phyloP scores from a whole-genome alignment of 2,888 invertebrate species.

The Drosophila longiperda region DNA sequence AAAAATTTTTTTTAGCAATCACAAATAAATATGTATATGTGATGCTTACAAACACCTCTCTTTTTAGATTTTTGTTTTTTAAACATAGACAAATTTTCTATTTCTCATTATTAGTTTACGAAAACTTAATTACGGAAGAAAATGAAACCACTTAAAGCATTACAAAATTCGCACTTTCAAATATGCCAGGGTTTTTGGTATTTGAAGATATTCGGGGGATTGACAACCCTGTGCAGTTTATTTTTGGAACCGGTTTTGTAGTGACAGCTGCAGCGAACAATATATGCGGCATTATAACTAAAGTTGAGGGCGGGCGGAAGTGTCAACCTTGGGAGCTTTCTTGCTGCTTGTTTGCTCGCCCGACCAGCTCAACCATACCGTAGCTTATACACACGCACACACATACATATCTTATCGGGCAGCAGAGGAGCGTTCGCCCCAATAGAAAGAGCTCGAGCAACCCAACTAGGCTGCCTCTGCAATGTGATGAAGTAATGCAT shows the following conservation, averaged over 20 bases:
- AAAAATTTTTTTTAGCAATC: slow-evolving; percentile 5
- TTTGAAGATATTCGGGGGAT: neutral
- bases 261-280: slow-evolving; percentile 64
- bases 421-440: slow-evolving; percentile 49
- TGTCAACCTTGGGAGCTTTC: slow-evolving; percentile 67
- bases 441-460: slow-evolving; percentile 26
- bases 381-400: neutral
- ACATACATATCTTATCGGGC: slow-evolving; percentile 59
- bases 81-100: neutral
- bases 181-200: neutral
- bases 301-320: slow-evolving; percentile 42
- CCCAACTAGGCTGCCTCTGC: slow-evolving; percentile 25
- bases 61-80: neutral
- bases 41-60: neutral
- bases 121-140: too few species aligned
- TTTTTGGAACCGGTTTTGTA: slow-evolving; percentile 70
- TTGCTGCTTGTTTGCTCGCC: slow-evolving; percentile 30
- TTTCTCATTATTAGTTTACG: too few species aligned
- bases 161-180: neutral
- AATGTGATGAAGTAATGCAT: slow-evolving; percentile 69
- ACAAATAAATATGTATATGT: slow-evolving; percentile 33
- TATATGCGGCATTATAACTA: slow-evolving; percentile 32
- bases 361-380: slow-evolving; percentile 14
- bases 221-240: slow-evolving; percentile 30
- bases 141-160: neutral